A percentile compares a stretch with the other conserved stretches of the same genome.
These are phyloP conservation scores for Eospalax fontanierii DNA, from an alignment of 2,797 vertebrate genomes.

Conservation along the genomic window DNA sequence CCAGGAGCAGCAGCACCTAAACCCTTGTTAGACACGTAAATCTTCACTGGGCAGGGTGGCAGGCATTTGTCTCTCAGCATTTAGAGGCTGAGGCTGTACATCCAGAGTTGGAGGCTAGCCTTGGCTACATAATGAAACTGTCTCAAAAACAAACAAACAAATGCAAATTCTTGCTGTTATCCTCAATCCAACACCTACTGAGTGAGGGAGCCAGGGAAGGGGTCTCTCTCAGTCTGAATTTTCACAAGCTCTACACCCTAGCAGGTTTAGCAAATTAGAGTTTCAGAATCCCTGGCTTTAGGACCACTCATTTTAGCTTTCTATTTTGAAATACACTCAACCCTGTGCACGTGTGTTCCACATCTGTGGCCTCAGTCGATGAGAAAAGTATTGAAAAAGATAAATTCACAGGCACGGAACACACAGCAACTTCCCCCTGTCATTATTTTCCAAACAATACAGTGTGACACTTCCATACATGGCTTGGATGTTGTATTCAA, in stretches of 20 bases:
- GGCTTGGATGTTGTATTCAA: neutral
- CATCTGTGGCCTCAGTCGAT: too few relatives aligned
- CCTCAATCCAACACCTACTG: neutral
- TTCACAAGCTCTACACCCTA: neutral
- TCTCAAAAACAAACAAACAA: neutral
- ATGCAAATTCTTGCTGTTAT: neutral
- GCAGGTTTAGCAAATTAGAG: neutral
- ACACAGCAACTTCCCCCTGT: neutral
- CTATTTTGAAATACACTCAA: neutral
- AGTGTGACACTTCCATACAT: neutral
- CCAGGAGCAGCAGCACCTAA: too few relatives aligned
- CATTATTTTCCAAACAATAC: neutral
- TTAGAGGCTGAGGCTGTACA: neutral
- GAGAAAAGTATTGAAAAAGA: too few relatives aligned
- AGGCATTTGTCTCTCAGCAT: too few relatives aligned
- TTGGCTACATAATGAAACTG: neutral
- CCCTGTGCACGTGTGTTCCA: accelerated
- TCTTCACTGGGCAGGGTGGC: neutral
- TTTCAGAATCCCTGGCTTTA: neutral
- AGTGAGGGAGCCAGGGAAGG: neutral
- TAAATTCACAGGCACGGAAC: neutral
- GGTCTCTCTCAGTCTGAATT: too few relatives aligned
- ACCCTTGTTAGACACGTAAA: neutral
- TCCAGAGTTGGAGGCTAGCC: neutral
- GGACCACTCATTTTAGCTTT: neutral